phyloP scores from a whole-genome alignment of 2,888 invertebrate genomes.

The Lasioglossum villosulum region DNA sequence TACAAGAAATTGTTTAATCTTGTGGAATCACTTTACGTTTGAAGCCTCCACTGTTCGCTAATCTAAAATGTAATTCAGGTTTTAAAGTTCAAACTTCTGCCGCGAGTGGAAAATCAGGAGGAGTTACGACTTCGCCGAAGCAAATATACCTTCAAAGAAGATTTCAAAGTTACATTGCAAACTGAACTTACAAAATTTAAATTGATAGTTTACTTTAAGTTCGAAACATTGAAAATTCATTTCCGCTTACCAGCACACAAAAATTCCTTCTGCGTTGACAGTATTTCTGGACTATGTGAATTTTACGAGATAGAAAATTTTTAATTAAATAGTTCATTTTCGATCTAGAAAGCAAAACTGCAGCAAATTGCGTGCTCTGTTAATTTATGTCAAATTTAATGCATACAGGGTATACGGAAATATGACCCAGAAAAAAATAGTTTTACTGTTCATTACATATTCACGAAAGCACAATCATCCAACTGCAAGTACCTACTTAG shows the following conservation, averaged over 20 bases:
- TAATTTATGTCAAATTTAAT: not conserved
- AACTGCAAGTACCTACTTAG: too few species aligned
- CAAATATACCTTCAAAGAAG: conserved; percentile 7
- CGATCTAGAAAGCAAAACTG: not conserved
- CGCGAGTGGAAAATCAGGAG: not conserved
- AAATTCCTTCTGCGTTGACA: not conserved
- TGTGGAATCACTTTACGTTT: not conserved
- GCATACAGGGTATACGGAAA: too few species aligned
- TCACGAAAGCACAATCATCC: too few species aligned
- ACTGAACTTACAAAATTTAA: not conserved
- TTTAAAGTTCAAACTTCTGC: conserved; percentile 3
- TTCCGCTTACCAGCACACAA: not conserved
- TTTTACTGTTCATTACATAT: too few species aligned
- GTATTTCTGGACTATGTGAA: not conserved
- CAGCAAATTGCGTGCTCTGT: not conserved
- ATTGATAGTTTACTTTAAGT: conserved; percentile 7
- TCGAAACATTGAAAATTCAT: not conserved
- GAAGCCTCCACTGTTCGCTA: not conserved
- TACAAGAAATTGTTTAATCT: not conserved
- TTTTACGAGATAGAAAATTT: not conserved
- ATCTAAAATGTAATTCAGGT: not conserved
- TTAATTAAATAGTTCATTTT: not conserved
- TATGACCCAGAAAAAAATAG: too few species aligned
- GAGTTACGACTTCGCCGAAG: not conserved
- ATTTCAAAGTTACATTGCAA: not conserved